Evolutionary conservation across 1,140 invertebrate genomes (phyloP), one percentile per base, ranked within the genome.

Genomic region (Idris sp.): DNA sequence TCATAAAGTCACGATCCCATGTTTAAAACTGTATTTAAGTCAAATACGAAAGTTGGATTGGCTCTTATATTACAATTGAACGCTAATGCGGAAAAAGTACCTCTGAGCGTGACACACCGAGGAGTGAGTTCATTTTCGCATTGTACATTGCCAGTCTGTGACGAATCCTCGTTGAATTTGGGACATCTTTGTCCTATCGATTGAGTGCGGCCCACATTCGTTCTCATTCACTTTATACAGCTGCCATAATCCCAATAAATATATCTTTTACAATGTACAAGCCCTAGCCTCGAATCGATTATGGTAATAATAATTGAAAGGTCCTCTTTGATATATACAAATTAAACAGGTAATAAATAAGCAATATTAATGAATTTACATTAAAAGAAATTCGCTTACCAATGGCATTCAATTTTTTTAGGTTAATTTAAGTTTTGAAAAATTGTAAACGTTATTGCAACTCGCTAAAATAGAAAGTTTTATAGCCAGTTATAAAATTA

Each of bases 301-400:
- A 41, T 71, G 56, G 43, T 69, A 69, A 69, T 71, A 71, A 71
- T 71, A 46, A n/a, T n/a, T n/a, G n/a, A n/a, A n/a, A n/a, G n/a
- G n/a, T n/a, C n/a, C n/a, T n/a, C n/a, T n/a, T n/a, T n/a, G n/a
- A n/a, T n/a, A n/a, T n/a, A n/a, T n/a, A n/a, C n/a, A n/a, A n/a
- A n/a, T n/a, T n/a, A n/a, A n/a, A n/a, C n/a, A n/a, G n/a, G n/a
- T n/a, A n/a, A n/a, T n/a, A n/a, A n/a, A n/a, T n/a, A n/a, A n/a
- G n/a, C n/a, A n/a, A n/a, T n/a, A n/a, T n/a, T n/a, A n/a, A n/a
- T n/a, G n/a, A n/a, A n/a, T n/a, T n/a, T n/a, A n/a, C n/a, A n/a
- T n/a, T n/a, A n/a, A n/a, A n/a, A n/a, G n/a, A n/a, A n/a, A n/a
- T n/a, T n/a, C n/a, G n/a, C n/a, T n/a, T n/a, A n/a, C n/a, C n/a